Percentiles rank a stretch among this genome's conserved stretches.
phyloP scores from a whole-genome alignment of 2,888 invertebrate genomes.

The Drosophila barbarae region DNA sequence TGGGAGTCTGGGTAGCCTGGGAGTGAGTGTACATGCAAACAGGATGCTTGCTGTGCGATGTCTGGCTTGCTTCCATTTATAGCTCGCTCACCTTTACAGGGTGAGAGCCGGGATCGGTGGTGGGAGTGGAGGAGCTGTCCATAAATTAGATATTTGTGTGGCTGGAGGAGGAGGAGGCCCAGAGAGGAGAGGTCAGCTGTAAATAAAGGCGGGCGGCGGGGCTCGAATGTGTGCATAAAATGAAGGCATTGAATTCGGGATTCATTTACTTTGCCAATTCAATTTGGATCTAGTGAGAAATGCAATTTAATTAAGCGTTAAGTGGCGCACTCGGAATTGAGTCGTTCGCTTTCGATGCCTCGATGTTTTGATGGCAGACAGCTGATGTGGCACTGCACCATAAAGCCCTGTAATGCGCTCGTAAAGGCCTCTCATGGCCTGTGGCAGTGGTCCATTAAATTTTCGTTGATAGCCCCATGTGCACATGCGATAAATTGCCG shows the following conservation, averaged over 20 bases:
- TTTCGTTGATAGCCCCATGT: slow-evolving; percentile 57
- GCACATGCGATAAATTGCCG: slow-evolving; percentile 35
- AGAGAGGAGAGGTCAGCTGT: slow-evolving; percentile 20
- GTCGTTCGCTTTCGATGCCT: slow-evolving; percentile 14
- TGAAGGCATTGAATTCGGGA: slow-evolving; percentile 29
- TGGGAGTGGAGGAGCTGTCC: slow-evolving; percentile 18
- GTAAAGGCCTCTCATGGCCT: slow-evolving; percentile 53
- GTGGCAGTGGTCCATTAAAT: slow-evolving; percentile 61
- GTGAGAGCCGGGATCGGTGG: background rate
- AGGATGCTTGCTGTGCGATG: slow-evolving; percentile 31
- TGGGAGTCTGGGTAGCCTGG: slow-evolving; percentile 11
- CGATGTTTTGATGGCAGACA: slow-evolving; percentile 34
- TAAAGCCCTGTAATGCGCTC: slow-evolving; percentile 49
- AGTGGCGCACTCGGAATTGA: slow-evolving; percentile 42
- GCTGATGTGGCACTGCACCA: slow-evolving; percentile 49
- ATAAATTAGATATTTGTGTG: slow-evolving; percentile 49
- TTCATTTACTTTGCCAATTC: slow-evolving; percentile 35
- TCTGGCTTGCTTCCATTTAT: slow-evolving; percentile 48
- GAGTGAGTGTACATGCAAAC: slow-evolving; percentile 40
- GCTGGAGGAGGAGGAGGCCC: background rate
- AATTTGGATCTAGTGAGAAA: slow-evolving; percentile 45
- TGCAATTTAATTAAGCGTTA: slow-evolving; percentile 61
- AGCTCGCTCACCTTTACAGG: slow-evolving; percentile 28
- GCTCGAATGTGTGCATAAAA: slow-evolving; percentile 16
- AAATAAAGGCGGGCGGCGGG: slow-evolving; percentile 39